Percentiles rank a stretch among this genome's conserved stretches.
These are phyloP conservation scores for Alviniconcha strummeri DNA, from an alignment of 2,888 invertebrate species.

Conservation along the genomic window DNA sequence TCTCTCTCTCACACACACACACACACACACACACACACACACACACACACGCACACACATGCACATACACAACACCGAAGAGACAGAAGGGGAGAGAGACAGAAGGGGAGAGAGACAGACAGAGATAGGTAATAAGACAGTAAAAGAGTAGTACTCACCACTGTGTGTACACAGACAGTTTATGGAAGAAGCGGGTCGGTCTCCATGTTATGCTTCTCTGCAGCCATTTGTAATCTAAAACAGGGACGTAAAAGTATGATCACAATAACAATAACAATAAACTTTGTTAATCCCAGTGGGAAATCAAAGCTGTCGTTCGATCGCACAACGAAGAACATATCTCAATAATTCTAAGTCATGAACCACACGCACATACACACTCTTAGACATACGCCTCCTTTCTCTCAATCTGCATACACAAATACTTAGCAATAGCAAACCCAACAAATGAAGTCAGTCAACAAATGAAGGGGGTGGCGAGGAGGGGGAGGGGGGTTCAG, in stretches of 20 bases:
- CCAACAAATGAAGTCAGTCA: too few species aligned
- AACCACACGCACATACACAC: too few species aligned
- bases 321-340: too few species aligned
- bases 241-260: not conserved
- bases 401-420: too few species aligned
- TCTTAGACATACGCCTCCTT: too few species aligned
- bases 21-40: not conserved
- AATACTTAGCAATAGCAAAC: too few species aligned
- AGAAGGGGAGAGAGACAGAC: not conserved
- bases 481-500: too few species aligned
- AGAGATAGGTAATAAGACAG: not conserved
- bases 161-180: constrained; percentile 24
- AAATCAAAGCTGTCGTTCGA: too few species aligned
- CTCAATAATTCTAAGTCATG: too few species aligned
- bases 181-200: constrained; percentile 2
- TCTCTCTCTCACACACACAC: not conserved
- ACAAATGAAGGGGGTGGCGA: too few species aligned
- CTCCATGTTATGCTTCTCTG: constrained; percentile 7
- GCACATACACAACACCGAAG: not conserved
- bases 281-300: too few species aligned
- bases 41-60: not conserved
- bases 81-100: not conserved
- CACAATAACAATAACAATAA: too few species aligned
- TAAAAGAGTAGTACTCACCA: not conserved
- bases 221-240: constrained; percentile 21